phyloP scores from a whole-genome alignment of 2,888 invertebrate species.

The Conops quadrifasciatus region DNA sequence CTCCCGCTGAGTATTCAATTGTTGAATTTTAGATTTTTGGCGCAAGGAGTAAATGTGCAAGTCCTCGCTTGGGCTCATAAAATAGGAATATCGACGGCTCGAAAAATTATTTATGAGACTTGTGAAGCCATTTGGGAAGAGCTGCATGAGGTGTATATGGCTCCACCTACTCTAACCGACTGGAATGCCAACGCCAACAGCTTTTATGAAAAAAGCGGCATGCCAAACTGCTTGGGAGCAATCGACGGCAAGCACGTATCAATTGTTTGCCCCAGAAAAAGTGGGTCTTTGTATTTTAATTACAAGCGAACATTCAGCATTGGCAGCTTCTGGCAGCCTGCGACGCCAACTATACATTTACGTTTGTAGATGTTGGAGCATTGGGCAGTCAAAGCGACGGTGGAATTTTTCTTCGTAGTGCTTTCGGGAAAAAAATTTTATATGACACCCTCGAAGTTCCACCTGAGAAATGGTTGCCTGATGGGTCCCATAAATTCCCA shows the following conservation, averaged over 20 bases:
- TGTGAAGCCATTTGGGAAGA: conserved; percentile 22
- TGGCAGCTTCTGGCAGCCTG: conserved; percentile 27
- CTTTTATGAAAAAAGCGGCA: not conserved
- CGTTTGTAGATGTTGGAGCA: conserved; percentile 24
- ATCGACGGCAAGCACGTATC: not conserved
- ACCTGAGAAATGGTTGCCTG: conserved; percentile 29
- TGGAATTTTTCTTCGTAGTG: conserved; percentile 29
- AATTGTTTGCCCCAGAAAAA: conserved; percentile 15
- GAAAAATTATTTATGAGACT: conserved; percentile 27
- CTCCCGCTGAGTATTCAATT: not conserved
- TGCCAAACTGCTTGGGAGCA: not conserved
- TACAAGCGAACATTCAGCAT: conserved; percentile 16
- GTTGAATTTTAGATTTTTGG: conserved; percentile 11
- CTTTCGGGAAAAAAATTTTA: conserved; percentile 34
- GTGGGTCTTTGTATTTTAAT: conserved; percentile 23
- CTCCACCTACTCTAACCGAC: not conserved
- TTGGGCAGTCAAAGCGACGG: conserved; percentile 34
- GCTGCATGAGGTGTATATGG: conserved; percentile 5
- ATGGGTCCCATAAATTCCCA: not conserved
- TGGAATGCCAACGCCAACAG: not conserved
- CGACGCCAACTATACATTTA: conserved; percentile 30
- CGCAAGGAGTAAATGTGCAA: conserved; percentile 11
- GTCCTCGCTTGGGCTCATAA: conserved; percentile 5
- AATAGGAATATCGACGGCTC: conserved; percentile 8
- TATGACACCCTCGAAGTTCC: conserved; percentile 15